Base-by-base conservation (phyloP, 2,797 vertebrate genomes). In the Streptopelia turtur region DNA sequence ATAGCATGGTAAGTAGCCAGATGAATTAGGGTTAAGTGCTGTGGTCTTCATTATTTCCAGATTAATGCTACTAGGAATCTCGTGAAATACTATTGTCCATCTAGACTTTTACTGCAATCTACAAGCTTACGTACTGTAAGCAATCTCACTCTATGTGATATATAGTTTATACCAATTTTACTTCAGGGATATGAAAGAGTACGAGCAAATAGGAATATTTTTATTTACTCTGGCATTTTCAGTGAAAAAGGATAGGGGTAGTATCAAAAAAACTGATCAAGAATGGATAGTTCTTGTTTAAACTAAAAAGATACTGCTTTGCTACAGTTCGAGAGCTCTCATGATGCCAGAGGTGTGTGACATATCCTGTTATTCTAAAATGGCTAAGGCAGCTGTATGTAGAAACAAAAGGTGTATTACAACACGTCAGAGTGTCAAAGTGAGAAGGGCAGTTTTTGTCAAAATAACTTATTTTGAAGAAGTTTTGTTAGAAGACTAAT, bases 251-350 rank as follows among this genome's bases (percentile, higher is more conserved):
- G 12, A 83, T 59, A 37, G 27, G 12, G 21, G 18, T n/a, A 64
- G 16, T 60, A 52, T 84, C 45, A 56, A 59, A 85, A 22, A n/a
- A 79, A 56, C 9, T 15, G 7, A 33, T 70, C 16, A 60, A 55
- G 35, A 13, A 37, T 24, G 9, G 35, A 27, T 63, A 74, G 30
- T 30, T 81, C n/a, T 64, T 91, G 49, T 13, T 81, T 81, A 28
- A 81, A 59, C 9, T 27, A 10, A 49, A 64, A 77, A 69, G 31
- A 5, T 37, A 3, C 41, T 74, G 14, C 16, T 57, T 59, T 77
- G n/a, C 24, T 70, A 3, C 23, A 33, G 5, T 43, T n/a, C 59
- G 35, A 68, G 13, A 18, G 0, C 0, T 35, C 5, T 61, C 30
- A 17, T 35, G 53, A 20, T 60, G 21, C 17, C 5, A 5, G 13